Evolutionary conservation across 2,113 vertebrate genomes (phyloP).

Genomic region (Potamarius usumacintae): DNA sequence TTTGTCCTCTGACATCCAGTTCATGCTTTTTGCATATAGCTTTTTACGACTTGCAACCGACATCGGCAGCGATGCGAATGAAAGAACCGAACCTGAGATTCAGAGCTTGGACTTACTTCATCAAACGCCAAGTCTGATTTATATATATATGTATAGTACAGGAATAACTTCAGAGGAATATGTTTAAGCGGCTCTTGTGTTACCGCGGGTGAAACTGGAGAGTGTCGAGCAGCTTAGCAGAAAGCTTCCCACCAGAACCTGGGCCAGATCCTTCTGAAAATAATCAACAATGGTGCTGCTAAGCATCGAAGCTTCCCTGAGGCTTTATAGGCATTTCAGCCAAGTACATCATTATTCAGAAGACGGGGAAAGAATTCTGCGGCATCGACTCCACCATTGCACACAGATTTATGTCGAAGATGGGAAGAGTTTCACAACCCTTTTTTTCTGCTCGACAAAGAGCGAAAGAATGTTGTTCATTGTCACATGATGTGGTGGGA

Average conservation of each 20-base stretch:
- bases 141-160: not conserved
- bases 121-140: not conserved
- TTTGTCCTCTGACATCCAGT: not conserved
- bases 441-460: constrained; percentile 61
- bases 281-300: constrained; percentile 39
- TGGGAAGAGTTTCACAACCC: constrained; percentile 38
- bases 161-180: not conserved
- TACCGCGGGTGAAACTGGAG: constrained; percentile 10
- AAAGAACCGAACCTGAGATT: constrained; percentile 17
- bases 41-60: not conserved
- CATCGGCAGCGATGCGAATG: constrained; percentile 2
- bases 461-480: constrained; percentile 80
- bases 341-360: constrained; percentile 43
- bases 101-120: not conserved
- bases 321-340: constrained; percentile 30
- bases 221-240: not conserved
- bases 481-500: constrained; percentile 83
- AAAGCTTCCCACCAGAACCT: constrained; percentile 23
- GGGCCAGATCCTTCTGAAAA: constrained; percentile 39
- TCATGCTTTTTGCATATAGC: not conserved
- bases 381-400: not conserved
- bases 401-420: constrained; percentile 45
- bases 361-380: constrained; percentile 3
- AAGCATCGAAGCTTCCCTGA: constrained; percentile 30
- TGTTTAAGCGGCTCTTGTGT: not conserved